phyloP scores from a whole-genome alignment of 1,140 invertebrate species.

The Drosophila simulans region DNA sequence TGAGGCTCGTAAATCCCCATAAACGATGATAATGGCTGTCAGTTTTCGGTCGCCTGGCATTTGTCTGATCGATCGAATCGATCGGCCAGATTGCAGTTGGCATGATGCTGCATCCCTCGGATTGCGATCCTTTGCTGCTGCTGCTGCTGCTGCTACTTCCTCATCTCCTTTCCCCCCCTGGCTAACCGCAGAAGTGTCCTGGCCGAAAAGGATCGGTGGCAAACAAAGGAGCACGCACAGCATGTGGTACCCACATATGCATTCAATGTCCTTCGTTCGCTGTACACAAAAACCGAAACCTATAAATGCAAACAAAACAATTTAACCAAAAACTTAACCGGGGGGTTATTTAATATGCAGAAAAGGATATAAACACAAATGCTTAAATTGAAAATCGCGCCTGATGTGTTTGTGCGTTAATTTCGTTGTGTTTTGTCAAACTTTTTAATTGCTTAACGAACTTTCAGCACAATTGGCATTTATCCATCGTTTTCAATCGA shows the following conservation, averaged over 20 bases:
- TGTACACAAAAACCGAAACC: constrained; percentile 16
- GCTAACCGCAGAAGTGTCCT: constrained; percentile 68
- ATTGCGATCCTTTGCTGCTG: background rate
- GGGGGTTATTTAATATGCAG: constrained; percentile 14
- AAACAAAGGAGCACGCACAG: constrained; percentile 58
- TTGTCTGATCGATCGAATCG: constrained; percentile 52
- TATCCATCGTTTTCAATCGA: constrained; percentile 42
- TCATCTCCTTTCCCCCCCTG: constrained; percentile 1
- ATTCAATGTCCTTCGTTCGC: constrained; percentile 28
- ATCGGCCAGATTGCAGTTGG: constrained; percentile 38
- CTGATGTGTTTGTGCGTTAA: constrained; percentile 81
- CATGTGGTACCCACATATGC: constrained; percentile 63
- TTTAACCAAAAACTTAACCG: background rate
- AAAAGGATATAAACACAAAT: constrained; percentile 9
- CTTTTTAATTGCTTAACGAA: constrained; percentile 81
- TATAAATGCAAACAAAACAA: constrained; percentile 28
- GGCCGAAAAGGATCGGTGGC: constrained; percentile 20
- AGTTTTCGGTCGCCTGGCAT: constrained; percentile 54
- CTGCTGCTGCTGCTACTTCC: background rate
- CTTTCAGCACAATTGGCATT: constrained; percentile 59
- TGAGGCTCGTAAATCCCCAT: constrained; percentile 61
- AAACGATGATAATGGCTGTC: constrained; percentile 81
- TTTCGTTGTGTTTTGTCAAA: constrained; percentile 68
- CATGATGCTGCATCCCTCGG: constrained; percentile 43
- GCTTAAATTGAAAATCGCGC: constrained; percentile 79